Base-by-base conservation (phyloP, 2,113 vertebrate genomes). In the Oxygymnocypris stewartii region DNA sequence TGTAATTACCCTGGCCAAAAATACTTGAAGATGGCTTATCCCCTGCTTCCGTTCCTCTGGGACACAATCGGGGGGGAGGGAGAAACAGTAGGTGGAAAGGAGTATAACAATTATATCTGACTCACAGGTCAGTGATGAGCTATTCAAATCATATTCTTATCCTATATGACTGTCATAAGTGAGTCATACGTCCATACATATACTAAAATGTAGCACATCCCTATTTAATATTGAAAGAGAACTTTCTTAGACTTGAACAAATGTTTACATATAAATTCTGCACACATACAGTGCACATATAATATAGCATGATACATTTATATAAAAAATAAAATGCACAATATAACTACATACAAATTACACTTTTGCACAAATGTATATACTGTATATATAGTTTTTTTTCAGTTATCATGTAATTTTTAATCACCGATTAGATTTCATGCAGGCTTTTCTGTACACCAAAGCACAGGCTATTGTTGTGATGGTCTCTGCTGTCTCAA, bases 1-100 rank as follows among this genome's bases (percentile, higher is more conserved):
- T 73, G 85, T 85, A 86, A 85, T 85, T 87, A 81, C 78, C 9
- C 49, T 61, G 79, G 42, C 40, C 59, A 47, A 59, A 81, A 75
- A 54, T 75, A 69, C 79, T 75, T 86, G 79, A 75, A 73, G 67
- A 82, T 25, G 18, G 37, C 67, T 84, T 57, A 25, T 75, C 18
- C 67, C 79, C 23, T 42, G n/a, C 85, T 80, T 80, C 12, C 37
- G 31, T 81, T 79, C 51, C 65, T 35, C 51, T 28, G 14, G n/a
- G 44, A 49, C n/a, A 81, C 16, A 54, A 31, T 23, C 12, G n/a
- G 51, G 61, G n/a, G 59, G 65, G 25, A 35, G 65, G 75, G 25
- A 54, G 37, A 51, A 54, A 42, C 28, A 25, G 44, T 37, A 42
- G 49, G 20, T 84, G 49, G 31, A 74, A 74, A 49, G 9, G 65